These are phyloP conservation scores for Urosaurus nigricauda DNA, from an alignment of 2,797 vertebrate genomes.

Conservation along the genomic window DNA sequence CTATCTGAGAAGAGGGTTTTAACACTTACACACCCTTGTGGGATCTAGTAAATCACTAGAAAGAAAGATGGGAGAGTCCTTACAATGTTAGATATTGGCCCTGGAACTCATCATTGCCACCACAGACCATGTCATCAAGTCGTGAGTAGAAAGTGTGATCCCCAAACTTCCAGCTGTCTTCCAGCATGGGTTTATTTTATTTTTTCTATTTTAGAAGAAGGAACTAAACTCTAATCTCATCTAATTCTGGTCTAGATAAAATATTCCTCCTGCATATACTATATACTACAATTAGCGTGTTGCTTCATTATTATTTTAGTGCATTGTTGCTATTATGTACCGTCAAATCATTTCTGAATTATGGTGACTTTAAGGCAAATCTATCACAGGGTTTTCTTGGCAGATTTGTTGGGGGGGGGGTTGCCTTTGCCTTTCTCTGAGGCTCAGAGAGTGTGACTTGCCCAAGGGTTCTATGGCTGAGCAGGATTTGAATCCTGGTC, in stretches of 20 bases:
- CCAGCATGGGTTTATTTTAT: neutral
- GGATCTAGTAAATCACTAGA: constrained; percentile 38
- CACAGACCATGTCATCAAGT: constrained; percentile 33
- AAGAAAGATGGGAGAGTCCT: constrained; percentile 28
- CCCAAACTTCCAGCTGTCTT: constrained; percentile 21
- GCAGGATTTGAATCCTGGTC: too few species aligned
- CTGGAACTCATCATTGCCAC: constrained; percentile 40
- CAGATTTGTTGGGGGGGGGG: too few species aligned
- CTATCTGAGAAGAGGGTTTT: constrained; percentile 32
- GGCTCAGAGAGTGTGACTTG: too few species aligned
- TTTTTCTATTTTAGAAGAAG: neutral
- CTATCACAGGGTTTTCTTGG: too few species aligned
- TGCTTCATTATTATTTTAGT: too few species aligned
- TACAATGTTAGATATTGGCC: neutral
- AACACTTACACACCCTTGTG: constrained; percentile 36
- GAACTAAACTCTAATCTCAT: neutral
- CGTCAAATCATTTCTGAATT: too few species aligned
- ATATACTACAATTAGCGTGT: neutral
- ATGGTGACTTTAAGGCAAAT: too few species aligned
- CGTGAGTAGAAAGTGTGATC: constrained; percentile 17
- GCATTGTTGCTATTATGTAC: neutral
- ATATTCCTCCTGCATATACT: neutral
- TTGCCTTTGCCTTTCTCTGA: too few species aligned
- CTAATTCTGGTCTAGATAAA: neutral
- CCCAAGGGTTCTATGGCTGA: too few species aligned